A percentile compares a stretch with the other conserved stretches of the same genome.
phyloP scores from a whole-genome alignment of 37 sponge, comb jelly and placozoan species.

The Lycopodina hypogea region DNA sequence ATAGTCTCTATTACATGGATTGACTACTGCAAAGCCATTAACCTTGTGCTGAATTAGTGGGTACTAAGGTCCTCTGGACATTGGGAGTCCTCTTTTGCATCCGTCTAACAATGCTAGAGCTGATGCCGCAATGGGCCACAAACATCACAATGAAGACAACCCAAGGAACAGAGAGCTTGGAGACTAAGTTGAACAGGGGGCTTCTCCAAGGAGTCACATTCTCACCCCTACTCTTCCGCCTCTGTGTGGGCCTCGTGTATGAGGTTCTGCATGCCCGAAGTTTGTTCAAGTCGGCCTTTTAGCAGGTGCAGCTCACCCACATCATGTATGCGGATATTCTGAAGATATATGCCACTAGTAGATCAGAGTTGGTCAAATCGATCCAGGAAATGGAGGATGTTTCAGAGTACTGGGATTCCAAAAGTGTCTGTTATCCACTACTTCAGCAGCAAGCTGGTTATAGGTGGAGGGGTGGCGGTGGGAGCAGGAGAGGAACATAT shows the following conservation, averaged over 20 bases:
- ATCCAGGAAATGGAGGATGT: constrained; percentile 2
- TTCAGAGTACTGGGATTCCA: neutral
- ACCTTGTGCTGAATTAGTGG: neutral
- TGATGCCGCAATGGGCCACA: neutral
- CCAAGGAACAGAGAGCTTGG: neutral
- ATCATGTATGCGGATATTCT: neutral
- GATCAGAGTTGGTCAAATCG: neutral
- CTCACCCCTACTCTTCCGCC: constrained; percentile 27
- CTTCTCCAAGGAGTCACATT: constrained; percentile 42
- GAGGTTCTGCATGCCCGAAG: neutral
- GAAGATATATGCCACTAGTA: neutral
- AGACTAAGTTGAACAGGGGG: constrained; percentile 4
- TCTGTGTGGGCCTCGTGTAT: neutral
- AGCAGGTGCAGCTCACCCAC: neutral
- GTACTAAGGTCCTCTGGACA: neutral
- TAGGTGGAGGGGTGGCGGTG: too few relatives aligned
- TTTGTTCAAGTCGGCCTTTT: neutral
- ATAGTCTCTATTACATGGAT: neutral
- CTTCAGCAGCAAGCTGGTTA: too few relatives aligned
- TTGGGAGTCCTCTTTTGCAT: neutral
- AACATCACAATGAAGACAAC: neutral
- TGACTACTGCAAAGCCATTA: neutral
- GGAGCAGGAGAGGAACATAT: too few relatives aligned
- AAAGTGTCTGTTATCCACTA: too few relatives aligned
- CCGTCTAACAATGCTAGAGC: neutral